Evolutionary conservation across 1,140 invertebrate genomes (phyloP).

Genomic region (Argopecten irradians): DNA sequence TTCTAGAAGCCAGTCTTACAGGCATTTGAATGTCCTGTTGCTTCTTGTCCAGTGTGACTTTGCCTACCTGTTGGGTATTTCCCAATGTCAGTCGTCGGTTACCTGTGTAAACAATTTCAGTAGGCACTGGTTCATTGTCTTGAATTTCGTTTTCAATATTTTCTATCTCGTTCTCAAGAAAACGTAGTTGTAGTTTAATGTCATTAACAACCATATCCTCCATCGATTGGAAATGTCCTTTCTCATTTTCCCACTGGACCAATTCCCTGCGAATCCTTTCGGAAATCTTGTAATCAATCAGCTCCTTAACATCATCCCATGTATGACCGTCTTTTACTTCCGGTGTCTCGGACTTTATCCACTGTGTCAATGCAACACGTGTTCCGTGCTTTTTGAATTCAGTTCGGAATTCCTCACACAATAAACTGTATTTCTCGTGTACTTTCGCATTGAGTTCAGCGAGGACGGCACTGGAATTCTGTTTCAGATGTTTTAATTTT

Average conservation of each 20-base stretch:
- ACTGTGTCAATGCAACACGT: conserved; percentile 24
- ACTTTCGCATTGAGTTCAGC: conserved; percentile 39
- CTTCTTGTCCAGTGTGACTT: neutral
- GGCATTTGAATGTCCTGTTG: neutral
- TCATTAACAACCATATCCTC: conserved; percentile 12
- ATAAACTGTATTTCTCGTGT: conserved; percentile 33
- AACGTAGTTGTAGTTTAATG: neutral
- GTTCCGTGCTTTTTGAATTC: conserved; percentile 25
- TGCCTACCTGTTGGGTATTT: neutral
- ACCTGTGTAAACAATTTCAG: neutral
- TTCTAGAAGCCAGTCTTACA: neutral
- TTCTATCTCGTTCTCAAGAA: neutral
- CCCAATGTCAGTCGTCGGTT: neutral
- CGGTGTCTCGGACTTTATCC: conserved; percentile 32
- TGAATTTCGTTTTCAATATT: neutral
- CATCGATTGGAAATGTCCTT: conserved; percentile 23
- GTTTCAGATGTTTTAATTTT: conserved; percentile 55
- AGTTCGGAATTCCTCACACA: conserved; percentile 31
- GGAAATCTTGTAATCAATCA: neutral
- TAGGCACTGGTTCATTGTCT: neutral
- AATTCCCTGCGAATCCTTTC: conserved; percentile 44
- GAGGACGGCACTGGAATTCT: conserved; percentile 48
- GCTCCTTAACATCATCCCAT: conserved; percentile 33
- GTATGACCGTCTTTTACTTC: neutral
- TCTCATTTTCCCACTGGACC: conserved; percentile 44